Evolutionary conservation across 2,888 invertebrate species (phyloP).

Genomic region (Tinea trinotella): DNA sequence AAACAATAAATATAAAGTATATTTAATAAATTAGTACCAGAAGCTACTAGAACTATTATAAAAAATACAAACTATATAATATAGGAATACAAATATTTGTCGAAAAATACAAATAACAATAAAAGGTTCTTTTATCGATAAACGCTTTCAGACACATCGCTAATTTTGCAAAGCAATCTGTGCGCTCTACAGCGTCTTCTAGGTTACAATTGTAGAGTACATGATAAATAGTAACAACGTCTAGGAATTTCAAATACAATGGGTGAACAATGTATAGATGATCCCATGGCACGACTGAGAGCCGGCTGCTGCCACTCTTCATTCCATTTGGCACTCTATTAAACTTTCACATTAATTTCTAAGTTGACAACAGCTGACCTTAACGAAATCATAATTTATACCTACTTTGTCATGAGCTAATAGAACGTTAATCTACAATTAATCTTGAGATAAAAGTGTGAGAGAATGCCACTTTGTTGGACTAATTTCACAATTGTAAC

Average conservation of each 20-base stretch:
- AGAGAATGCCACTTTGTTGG: not conserved
- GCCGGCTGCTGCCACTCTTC: conserved; percentile 57
- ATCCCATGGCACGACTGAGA: conserved; percentile 51
- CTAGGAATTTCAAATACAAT: conserved; percentile 58
- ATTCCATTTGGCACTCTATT: conserved; percentile 62
- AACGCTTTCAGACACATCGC: no score
- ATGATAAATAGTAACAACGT: conserved; percentile 47
- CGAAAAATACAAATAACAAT: no score
- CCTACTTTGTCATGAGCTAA: conserved; percentile 3
- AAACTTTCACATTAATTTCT: conserved; percentile 34
- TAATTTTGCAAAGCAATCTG: not conserved
- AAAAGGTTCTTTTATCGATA: no score
- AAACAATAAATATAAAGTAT: no score
- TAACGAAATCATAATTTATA: conserved; percentile 11
- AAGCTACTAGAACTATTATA: no score
- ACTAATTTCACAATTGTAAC: not conserved
- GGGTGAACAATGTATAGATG: conserved; percentile 42
- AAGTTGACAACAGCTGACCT: conserved; percentile 16
- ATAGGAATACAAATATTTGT: no score
- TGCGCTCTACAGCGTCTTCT: not conserved
- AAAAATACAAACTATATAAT: no score
- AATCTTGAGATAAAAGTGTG: not conserved
- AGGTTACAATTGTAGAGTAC: not conserved
- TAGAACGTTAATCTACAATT: conserved; percentile 8
- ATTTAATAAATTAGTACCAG: no score